Conservation (phyloP, 2,888 invertebrate species). For the Microctonus hyperodae region DNA sequence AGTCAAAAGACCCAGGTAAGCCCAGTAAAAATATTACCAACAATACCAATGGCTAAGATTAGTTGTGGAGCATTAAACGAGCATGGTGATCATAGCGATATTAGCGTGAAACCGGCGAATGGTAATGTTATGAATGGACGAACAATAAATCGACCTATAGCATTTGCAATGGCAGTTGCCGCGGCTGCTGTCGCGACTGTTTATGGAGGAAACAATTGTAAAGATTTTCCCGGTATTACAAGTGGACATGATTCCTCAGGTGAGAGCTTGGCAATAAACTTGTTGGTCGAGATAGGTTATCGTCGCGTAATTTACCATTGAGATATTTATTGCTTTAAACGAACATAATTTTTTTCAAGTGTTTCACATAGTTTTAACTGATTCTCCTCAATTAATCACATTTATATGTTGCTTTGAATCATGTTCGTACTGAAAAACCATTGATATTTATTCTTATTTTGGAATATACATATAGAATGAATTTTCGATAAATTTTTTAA, state of each 20-base stretch:
- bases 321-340: background rate
- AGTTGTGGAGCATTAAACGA: background rate
- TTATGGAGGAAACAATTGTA: conserved; percentile 12
- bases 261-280: conserved; percentile 19
- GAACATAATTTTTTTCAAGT: background rate
- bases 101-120: conserved; percentile 32
- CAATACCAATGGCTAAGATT: background rate
- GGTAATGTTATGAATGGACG: conserved; percentile 36
- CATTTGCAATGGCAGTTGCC: conserved; percentile 31
- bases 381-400: no score
- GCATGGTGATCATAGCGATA: background rate
- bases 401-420: background rate
- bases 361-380: no score
- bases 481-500: background rate
- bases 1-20: conserved; percentile 37
- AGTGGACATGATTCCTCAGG: conserved; percentile 26
- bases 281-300: conserved; percentile 10
- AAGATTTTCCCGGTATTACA: conserved; percentile 7
- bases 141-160: conserved; percentile 28
- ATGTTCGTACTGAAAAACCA: background rate
- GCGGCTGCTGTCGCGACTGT: conserved; percentile 26
- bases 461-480: background rate
- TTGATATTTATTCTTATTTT: background rate
- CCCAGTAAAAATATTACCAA: conserved; percentile 20
- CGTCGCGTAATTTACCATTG: background rate